Conservation (phyloP, 2,113 vertebrate species). For the Carassius gibelio region DNA sequence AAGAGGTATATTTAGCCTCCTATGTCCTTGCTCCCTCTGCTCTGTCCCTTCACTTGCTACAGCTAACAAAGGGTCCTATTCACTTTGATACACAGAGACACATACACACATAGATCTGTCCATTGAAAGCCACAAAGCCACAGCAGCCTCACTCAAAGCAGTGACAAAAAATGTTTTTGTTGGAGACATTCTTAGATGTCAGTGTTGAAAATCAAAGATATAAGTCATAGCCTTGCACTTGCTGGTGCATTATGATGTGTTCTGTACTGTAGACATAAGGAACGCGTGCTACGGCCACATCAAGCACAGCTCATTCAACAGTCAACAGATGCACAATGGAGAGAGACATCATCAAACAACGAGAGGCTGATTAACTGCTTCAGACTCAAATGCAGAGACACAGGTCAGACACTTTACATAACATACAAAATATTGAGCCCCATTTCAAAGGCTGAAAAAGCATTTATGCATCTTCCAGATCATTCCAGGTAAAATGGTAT, state of each 20-base stretch:
- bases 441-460: neutral
- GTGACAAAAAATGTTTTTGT: slow-evolving; percentile 36
- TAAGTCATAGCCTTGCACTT: neutral
- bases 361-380: slow-evolving; percentile 61
- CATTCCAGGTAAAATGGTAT: neutral
- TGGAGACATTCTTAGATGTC: slow-evolving; percentile 20
- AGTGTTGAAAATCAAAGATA: slow-evolving; percentile 29
- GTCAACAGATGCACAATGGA: slow-evolving; percentile 68
- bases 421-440: slow-evolving; percentile 16
- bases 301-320: slow-evolving; percentile 71
- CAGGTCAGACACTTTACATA: slow-evolving; percentile 43
- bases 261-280: slow-evolving; percentile 48
- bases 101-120: neutral
- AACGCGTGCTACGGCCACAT: slow-evolving; percentile 69
- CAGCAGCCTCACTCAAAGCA: slow-evolving; percentile 7
- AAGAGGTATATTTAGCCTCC: slow-evolving; percentile 45
- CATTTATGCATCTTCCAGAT: neutral
- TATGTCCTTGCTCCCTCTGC: slow-evolving; percentile 36
- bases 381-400: slow-evolving; percentile 51
- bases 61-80: slow-evolving; percentile 36
- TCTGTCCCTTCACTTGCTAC: slow-evolving; percentile 3
- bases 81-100: slow-evolving; percentile 17
- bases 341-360: slow-evolving; percentile 60
- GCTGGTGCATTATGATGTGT: neutral
- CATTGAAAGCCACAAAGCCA: slow-evolving; percentile 23